These are phyloP conservation scores for Auanema sp. DNA, from an alignment of 2,888 invertebrate genomes.

Conservation along the genomic window DNA sequence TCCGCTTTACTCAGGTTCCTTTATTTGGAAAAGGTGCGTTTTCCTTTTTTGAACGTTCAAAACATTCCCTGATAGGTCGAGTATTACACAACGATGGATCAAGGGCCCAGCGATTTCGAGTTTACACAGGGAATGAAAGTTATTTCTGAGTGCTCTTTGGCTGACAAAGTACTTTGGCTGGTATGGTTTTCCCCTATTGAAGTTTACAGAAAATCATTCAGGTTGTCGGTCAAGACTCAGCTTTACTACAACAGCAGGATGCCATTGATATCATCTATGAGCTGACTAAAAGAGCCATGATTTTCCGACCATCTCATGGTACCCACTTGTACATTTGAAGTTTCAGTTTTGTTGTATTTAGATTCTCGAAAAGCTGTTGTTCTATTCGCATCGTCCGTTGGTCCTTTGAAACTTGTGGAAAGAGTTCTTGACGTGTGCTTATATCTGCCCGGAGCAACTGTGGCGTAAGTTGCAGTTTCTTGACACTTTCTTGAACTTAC, in stretches of 20 bases:
- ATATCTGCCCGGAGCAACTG: slow-evolving; percentile 7
- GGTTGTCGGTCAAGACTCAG: slow-evolving; percentile 17
- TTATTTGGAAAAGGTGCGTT: slow-evolving; percentile 13
- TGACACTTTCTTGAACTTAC: not conserved
- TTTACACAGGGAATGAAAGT: slow-evolving; percentile 21
- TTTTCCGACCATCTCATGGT: not conserved
- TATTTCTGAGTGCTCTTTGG: slow-evolving; percentile 32
- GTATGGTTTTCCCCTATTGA: not conserved
- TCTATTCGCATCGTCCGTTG: not conserved
- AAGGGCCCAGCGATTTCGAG: slow-evolving; percentile 26
- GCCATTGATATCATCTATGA: slow-evolving; percentile 18
- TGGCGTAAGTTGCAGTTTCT: not conserved
- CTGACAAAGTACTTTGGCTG: slow-evolving; percentile 14
- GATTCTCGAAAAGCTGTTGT: slow-evolving; percentile 5
- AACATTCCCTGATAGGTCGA: slow-evolving; percentile 12
- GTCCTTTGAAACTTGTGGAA: not conserved
- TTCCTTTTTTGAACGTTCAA: not conserved
- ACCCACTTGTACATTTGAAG: not conserved
- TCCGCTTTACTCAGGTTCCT: slow-evolving; percentile 17
- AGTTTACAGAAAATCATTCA: not conserved
- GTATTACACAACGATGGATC: slow-evolving; percentile 28
- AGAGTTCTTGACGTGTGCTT: slow-evolving; percentile 15
- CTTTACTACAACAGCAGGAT: slow-evolving; percentile 9
- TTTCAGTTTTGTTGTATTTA: slow-evolving; percentile 1
- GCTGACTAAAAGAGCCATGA: slow-evolving; percentile 9